Conservation (phyloP, 2,797 vertebrate species). For the Eupleurogrammus muticus region DNA sequence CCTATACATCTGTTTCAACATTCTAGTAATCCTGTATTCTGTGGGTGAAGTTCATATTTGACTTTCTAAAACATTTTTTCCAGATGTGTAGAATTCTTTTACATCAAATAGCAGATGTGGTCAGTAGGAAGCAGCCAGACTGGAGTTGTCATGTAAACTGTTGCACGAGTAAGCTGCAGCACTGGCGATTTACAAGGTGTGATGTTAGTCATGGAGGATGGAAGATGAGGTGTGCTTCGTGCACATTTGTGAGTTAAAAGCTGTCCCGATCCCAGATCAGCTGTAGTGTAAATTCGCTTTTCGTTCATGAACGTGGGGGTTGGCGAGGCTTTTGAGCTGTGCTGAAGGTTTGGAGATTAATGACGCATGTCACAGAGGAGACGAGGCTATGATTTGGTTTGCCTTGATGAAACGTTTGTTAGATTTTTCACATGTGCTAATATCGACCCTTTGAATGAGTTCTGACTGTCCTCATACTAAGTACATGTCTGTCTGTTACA, state of each 20-base stretch:
- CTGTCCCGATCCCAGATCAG: background rate
- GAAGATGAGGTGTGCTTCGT: background rate
- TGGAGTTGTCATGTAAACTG: background rate
- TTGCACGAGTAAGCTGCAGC: conserved; percentile 9
- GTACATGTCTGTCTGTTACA: conserved; percentile 45
- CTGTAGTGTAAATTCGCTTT: background rate
- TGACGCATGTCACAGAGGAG: conserved; percentile 7
- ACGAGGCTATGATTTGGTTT: background rate
- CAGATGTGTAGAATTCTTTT: background rate
- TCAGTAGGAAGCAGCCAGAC: background rate
- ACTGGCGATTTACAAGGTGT: background rate
- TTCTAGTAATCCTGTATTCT: background rate
- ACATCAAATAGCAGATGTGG: background rate
- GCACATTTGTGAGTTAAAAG: background rate
- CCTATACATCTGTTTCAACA: background rate
- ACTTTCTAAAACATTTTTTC: conserved; percentile 1
- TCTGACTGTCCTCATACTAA: conserved; percentile 25
- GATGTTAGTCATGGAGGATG: conserved; percentile 35
- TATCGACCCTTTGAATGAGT: conserved; percentile 44
- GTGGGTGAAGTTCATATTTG: background rate
- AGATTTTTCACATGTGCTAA: conserved; percentile 9
- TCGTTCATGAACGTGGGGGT: background rate
- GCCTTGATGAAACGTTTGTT: background rate
- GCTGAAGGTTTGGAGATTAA: background rate
- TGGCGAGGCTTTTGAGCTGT: background rate